Evolutionary conservation across 2,113 vertebrate species (phyloP), one percentile per base, ranked within the genome.

Genomic region (Cololabis saira): DNA sequence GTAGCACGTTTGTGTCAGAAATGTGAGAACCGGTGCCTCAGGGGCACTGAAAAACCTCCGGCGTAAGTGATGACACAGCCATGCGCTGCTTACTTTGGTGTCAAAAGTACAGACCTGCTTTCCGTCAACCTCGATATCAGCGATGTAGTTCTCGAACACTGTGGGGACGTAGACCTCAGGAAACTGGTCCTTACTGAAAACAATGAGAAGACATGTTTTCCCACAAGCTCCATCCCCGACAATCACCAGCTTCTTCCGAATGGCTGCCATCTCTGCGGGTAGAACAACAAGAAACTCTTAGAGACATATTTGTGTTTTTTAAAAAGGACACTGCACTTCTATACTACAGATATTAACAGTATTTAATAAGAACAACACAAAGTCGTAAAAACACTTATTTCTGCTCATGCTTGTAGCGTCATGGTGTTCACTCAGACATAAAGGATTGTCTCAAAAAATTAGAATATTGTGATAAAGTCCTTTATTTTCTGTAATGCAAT

Each of bases 141-240:
- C 97, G 0, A 99, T 98, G 91, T 99, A 99, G 93, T 99, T 99
- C 92, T 99, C 98, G 0, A 99, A 99, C 73, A 99, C 98, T 0
- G 97, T 99, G 0, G 98, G 97, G 18, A 99, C 96, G 0, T 98
- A 99, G 73, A 99, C 98, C 74, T 99, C 98, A 0, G 97, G 98
- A 91, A 99, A 99, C 90, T 97, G 98, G 74, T 99, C 98, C 78
- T 99, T 99, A 86, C 98, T 99, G 92, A 99, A 99, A 24, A 98
- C 97, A 0, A 99, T 99, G 55, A 99, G 94, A 21, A 99, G 95
- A 72, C 97, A 99, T 0, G 98, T 99, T 91, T 99, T 99, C 15
- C 98, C 97, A 0, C 98, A 99, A 21, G 98, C 98, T 47, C 98
- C 98, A 1, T 99, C 98, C 2, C 98, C 98, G 56, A 99, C 98